Conservation (phyloP, 2,113 vertebrate genomes). For the Marmota monax region DNA sequence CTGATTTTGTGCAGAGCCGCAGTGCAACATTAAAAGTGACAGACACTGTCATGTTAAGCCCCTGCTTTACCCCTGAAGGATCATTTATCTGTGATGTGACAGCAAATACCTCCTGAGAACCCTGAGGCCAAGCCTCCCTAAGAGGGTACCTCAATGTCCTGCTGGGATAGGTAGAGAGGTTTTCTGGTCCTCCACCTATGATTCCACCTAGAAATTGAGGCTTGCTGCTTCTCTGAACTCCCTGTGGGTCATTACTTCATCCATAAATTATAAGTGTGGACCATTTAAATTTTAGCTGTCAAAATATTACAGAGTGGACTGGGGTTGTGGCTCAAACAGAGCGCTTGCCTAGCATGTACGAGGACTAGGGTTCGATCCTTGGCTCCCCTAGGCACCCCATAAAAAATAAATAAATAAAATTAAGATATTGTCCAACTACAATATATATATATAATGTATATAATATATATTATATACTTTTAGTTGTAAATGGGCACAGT, state of each 20-base stretch:
- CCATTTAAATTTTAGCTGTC: not conserved
- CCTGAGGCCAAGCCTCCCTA: rapidly evolving
- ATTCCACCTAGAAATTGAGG: not conserved
- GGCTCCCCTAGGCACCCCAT: no score
- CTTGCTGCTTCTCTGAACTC: not conserved
- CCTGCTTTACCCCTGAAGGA: not conserved
- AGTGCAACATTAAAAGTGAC: not conserved
- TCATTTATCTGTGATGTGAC: not conserved
- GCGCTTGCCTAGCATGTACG: no score
- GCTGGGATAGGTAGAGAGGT: no score
- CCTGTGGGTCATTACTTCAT: not conserved
- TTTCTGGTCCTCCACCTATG: no score
- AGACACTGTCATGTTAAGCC: not conserved
- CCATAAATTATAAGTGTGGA: not conserved
- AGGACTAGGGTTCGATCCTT: no score
- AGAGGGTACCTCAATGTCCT: not conserved
- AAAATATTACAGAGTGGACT: not conserved
- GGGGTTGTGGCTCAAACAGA: no score
- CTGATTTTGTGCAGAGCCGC: not conserved
- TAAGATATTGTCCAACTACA: no score
- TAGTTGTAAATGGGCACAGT: no score
- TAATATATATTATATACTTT: no score
- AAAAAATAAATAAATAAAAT: no score
- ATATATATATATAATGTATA: no score
- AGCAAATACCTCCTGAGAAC: not conserved